Evolutionary conservation across 2,888 invertebrate species (phyloP), one percentile per base, ranked within the genome.

Genomic region (Lasioglossum morio): DNA sequence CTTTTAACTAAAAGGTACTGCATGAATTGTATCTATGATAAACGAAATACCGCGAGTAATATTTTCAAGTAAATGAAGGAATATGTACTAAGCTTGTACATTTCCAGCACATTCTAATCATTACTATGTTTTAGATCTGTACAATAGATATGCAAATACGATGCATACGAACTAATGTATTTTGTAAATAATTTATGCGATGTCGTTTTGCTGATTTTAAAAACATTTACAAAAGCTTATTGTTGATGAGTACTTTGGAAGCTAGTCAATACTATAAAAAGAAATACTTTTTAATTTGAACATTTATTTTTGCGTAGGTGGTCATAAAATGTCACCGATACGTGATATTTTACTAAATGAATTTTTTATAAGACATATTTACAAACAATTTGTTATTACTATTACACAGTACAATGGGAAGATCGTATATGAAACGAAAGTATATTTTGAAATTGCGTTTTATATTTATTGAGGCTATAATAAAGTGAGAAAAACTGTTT

Each of bases 351-450:
- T 78, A 83, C 63, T 66, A 70, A 69, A 30, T 7, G 12, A 75
- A 80, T 89, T 89, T 89, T 86, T 34, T 83, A 87, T 70, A 73
- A 69, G 14, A 82, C 76, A 27, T 89, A 87, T 83, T 84, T 27
- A 81, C 63, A 79, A 57, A 43, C 72, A 40, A 30, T 75, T 79
- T 70, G 53, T 66, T 84, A 72, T 16, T 70, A 8, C 63, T 23
- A 48, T 27, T 30, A 74, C 73, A 72, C 43, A 79, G 79, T 81
- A 72, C 57, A 79, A 46, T 74, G 77, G 66, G n/a, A 78, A 60
- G 7, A 70, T 79, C 79, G 72, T 84, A 80, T 84, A 81, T 43
- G 80, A 81, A 77, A 72, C 43, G 40, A 23, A 77, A 57, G 69
- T 69, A 19, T 85, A 77, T 53, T 76, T 83, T 53, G 34, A 82